Conservation (phyloP, 2,797 vertebrate genomes). For the Thripadectes ignobilis region DNA sequence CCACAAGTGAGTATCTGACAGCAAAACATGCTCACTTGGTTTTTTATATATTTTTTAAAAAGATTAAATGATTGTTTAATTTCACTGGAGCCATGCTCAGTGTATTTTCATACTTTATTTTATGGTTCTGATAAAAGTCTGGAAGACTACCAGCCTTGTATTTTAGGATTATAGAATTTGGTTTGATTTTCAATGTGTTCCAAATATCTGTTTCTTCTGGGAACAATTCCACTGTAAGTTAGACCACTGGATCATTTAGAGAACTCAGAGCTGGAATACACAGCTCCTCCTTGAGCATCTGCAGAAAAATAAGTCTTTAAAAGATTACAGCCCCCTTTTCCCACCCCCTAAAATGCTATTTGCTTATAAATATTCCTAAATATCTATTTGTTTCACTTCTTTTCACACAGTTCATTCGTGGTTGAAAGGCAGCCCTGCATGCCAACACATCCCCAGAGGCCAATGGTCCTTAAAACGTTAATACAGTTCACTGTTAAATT, state of each 20-base stretch:
- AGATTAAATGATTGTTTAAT: not conserved
- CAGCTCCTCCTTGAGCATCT: not conserved
- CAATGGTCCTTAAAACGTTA: slow-evolving; percentile 94
- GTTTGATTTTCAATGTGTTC: not conserved
- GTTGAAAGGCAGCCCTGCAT: slow-evolving; percentile 97
- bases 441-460: slow-evolving; percentile 95
- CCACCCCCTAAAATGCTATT: not conserved
- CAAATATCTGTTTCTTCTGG: not conserved
- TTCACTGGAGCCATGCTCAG: not conserved
- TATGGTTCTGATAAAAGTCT: not conserved
- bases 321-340: not conserved
- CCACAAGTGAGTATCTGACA: not conserved
- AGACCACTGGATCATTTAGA: not conserved
- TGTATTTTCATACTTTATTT: not conserved
- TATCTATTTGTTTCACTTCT: not conserved
- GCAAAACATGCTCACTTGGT: not conserved
- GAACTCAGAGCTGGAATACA: not conserved
- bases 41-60: not conserved
- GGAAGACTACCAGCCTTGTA: not conserved
- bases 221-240: not conserved
- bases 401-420: slow-evolving; percentile 87
- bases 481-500: slow-evolving; percentile 97
- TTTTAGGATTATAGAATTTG: not conserved
- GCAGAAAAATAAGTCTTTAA: not conserved
- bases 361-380: not conserved